phyloP scores from a whole-genome alignment of 2,113 vertebrate species.

The Paedocypris sp. region DNA sequence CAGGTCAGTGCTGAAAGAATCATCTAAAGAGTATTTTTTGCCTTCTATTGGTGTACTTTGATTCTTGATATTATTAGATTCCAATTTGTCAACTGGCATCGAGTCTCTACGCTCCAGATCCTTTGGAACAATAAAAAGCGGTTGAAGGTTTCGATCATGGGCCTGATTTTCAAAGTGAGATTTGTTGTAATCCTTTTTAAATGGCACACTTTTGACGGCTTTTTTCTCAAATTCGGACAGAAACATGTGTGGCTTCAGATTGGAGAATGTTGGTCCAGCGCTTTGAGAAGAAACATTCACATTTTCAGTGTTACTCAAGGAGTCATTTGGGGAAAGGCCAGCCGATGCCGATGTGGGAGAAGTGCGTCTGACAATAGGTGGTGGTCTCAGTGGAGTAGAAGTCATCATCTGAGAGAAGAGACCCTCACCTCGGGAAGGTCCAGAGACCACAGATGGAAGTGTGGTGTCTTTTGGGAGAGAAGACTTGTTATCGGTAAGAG shows the following conservation, averaged over 20 bases:
- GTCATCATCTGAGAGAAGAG: no score
- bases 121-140: background rate
- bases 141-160: background rate
- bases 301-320: no score
- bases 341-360: constrained; percentile 43
- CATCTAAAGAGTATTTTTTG: constrained; percentile 13
- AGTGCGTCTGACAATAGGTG: constrained; percentile 18
- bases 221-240: no score
- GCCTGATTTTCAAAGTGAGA: constrained; percentile 2
- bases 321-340: constrained; percentile 6
- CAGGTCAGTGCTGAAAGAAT: constrained; percentile 26
- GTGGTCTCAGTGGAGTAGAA: background rate
- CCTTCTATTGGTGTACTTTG: constrained; percentile 17
- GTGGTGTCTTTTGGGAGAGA: constrained; percentile 25
- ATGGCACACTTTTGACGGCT: background rate
- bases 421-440: background rate
- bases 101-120: background rate
- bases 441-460: background rate
- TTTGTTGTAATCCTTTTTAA: constrained; percentile 27
- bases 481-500: constrained; percentile 22
- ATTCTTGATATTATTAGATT: constrained; percentile 17
- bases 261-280: no score
- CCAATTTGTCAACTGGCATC: constrained; percentile 12
- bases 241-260: no score
- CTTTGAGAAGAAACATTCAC: background rate